Conservation (phyloP, 2,113 vertebrate species). For the Serilophus lunatus region DNA sequence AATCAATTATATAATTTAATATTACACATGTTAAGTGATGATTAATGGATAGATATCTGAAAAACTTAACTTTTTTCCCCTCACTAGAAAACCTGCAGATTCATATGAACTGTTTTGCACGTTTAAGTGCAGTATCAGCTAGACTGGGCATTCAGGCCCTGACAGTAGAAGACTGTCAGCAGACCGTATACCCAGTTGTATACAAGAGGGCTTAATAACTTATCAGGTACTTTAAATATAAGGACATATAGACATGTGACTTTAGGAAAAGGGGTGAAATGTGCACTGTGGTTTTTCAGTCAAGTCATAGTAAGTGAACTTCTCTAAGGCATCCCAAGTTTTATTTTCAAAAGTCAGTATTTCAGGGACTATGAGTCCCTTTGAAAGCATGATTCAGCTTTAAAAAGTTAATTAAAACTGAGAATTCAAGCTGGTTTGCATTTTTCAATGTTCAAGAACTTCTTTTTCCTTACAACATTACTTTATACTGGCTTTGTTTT, state of each 20-base stretch:
- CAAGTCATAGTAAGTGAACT: background rate
- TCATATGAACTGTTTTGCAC: background rate
- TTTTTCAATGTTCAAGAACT: background rate
- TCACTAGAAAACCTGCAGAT: background rate
- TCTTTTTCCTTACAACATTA: background rate
- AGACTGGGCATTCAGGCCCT: background rate
- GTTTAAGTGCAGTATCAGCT: accelerated
- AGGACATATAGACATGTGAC: background rate
- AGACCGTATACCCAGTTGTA: background rate
- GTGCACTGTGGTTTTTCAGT: background rate
- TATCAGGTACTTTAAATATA: background rate
- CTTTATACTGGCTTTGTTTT: background rate
- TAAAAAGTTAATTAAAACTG: background rate
- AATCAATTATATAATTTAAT: background rate
- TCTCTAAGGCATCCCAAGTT: background rate
- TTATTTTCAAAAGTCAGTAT: background rate
- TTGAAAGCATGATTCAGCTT: background rate
- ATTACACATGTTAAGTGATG: background rate
- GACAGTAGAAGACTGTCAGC: background rate
- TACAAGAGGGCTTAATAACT: background rate
- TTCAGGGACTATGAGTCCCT: background rate
- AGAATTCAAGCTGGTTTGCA: background rate
- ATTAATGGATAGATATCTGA: background rate
- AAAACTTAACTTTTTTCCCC: background rate
- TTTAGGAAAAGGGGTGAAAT: background rate